Evolutionary conservation across 2,888 invertebrate species (phyloP), one percentile per base, ranked within the genome.

Genomic region (Pseudococcus viburni): DNA sequence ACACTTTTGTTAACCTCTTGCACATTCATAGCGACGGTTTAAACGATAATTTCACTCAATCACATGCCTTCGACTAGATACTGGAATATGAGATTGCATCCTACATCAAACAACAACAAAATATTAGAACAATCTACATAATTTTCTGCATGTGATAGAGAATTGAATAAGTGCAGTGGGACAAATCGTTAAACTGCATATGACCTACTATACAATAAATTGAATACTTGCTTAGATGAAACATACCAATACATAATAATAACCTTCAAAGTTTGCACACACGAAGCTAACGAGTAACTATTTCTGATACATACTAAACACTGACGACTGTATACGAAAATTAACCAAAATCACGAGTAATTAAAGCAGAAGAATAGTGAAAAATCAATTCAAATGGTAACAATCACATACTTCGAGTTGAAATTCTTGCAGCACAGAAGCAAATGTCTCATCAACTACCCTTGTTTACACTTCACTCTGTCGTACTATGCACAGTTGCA

Each of bases 21-120:
- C 9, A 59, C 83, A 26, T 88, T 80, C 83, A 83, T 77, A 68
- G 42, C 19, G 84, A 46, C 15, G 26, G 55, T 42, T 55, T 1
- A 11, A 84, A 33, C 17, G 17, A 39, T 17, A 17, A 73, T 9
- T 33, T 83, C 48, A 55, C 55, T 33, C 51, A 59, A 46, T 85
- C 46, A 85, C 84, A 85, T 85, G 33, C 84, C 46, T 46, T 46
- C 19, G 80, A 83, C 46, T 83, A 83, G 46, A 73, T 33, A 33
- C 26, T 33, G 73, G 33, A 39, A 73, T 6, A 15, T 17, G 73
- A 73, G 33, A 73, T 73, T 73, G 73, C 33, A 73, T 17, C 33
- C 73, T 33, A 39, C 17, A 5, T 26, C 33, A 73, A 73, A 33
- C 33, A 26, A 73, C 73, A 19, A 39, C 73, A 73, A 8, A 33